Evolutionary conservation across 2,888 invertebrate genomes (phyloP).

Genomic region (Biston betularia): DNA sequence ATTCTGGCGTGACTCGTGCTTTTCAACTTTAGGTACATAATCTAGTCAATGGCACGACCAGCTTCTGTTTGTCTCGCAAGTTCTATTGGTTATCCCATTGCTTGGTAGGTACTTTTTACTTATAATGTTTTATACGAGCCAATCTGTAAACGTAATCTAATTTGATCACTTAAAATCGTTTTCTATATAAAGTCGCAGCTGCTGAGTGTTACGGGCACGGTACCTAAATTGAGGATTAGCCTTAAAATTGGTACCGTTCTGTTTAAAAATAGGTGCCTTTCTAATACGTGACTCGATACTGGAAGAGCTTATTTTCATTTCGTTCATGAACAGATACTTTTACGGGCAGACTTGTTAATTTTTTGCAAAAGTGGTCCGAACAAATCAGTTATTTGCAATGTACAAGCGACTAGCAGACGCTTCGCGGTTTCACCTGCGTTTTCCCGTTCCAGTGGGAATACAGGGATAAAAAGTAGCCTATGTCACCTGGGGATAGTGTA

Average conservation of each 20-base stretch:
- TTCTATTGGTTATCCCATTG: not conserved
- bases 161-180: slow-evolving; percentile 17
- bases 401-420: too few relatives aligned
- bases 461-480: too few relatives aligned
- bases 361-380: not conserved
- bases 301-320: slow-evolving; percentile 17
- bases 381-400: not conserved
- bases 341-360: slow-evolving; percentile 11
- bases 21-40: too few relatives aligned
- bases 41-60: too few relatives aligned
- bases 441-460: too few relatives aligned
- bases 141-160: slow-evolving; percentile 21
- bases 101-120: not conserved
- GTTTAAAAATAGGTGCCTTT: slow-evolving; percentile 30
- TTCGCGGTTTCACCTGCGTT: too few relatives aligned
- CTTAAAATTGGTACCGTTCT: slow-evolving; percentile 21
- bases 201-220: slow-evolving; percentile 13
- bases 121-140: not conserved
- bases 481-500: too few relatives aligned
- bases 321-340: not conserved
- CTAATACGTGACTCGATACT: slow-evolving; percentile 25
- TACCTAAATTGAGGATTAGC: slow-evolving; percentile 32
- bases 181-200: slow-evolving; percentile 25
- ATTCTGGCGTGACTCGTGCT: too few relatives aligned
- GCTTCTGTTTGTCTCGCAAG: too few relatives aligned